Percentiles rank a stretch among this genome's conserved stretches.
phyloP scores from a whole-genome alignment of 2,113 vertebrate species.

The Todiramphus saurophagus region DNA sequence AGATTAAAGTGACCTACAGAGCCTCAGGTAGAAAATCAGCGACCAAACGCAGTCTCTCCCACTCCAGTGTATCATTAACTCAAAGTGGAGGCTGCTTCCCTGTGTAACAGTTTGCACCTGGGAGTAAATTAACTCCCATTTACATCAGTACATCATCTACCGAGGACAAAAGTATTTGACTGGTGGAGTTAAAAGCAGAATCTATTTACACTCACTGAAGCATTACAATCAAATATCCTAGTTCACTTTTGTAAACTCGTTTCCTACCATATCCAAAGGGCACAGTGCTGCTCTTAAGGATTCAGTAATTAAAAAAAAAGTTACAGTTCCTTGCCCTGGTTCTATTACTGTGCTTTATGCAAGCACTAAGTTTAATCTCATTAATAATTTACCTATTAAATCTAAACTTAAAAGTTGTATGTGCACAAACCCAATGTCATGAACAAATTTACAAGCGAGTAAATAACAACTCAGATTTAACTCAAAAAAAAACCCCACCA shows the following conservation, averaged over 20 bases:
- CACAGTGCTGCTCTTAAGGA: background rate
- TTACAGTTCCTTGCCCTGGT: background rate
- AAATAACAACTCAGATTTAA: background rate
- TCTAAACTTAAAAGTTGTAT: background rate
- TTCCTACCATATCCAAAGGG: background rate
- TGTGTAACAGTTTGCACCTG: background rate
- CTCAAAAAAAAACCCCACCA: background rate
- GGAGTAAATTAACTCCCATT: background rate
- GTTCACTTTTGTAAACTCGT: background rate
- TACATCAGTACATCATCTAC: background rate
- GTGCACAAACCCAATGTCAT: background rate
- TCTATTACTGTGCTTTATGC: background rate
- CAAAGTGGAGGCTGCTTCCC: background rate
- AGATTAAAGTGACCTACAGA: background rate
- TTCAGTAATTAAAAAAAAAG: background rate
- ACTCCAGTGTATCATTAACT: background rate
- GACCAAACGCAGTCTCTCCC: background rate
- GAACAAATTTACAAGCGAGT: background rate
- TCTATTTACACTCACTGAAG: background rate
- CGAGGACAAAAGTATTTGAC: background rate
- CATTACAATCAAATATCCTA: background rate
- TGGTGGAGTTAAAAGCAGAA: background rate
- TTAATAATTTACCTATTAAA: background rate
- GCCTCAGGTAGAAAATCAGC: background rate
- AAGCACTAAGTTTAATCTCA: background rate